phyloP scores from a whole-genome alignment of 2,888 invertebrate genomes.

The Norana najaformis region DNA sequence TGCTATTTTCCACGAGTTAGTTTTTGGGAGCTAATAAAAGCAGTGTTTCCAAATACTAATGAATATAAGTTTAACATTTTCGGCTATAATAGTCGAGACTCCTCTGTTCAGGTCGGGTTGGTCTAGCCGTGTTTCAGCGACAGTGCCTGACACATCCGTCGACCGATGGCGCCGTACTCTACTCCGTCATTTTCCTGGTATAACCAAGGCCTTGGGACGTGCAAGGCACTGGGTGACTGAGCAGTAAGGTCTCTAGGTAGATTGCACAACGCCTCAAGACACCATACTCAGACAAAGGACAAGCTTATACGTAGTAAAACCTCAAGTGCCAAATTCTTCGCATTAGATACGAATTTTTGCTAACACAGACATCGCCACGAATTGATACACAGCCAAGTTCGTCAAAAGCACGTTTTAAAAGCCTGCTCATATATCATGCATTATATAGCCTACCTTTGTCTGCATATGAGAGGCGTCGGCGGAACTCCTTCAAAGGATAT shows the following conservation, averaged over 20 bases:
- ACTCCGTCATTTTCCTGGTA: neutral
- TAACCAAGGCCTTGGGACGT: neutral
- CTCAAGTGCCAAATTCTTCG: neutral
- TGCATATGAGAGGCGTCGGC: neutral
- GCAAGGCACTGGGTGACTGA: neutral
- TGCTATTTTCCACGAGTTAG: neutral
- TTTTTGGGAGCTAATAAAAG: neutral
- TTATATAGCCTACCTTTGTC: neutral
- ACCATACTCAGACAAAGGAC: neutral
- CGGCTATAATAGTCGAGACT: neutral
- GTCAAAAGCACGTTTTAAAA: neutral
- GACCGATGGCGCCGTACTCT: neutral
- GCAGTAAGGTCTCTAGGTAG: neutral
- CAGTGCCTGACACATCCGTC: too few relatives aligned
- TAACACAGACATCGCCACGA: neutral
- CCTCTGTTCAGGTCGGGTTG: too few relatives aligned
- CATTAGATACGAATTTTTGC: neutral
- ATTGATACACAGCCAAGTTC: neutral
- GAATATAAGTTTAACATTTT: too few relatives aligned
- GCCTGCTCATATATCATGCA: neutral
- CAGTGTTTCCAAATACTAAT: too few relatives aligned
- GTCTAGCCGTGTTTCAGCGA: too few relatives aligned
- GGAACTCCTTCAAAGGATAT: neutral
- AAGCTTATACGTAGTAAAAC: neutral
- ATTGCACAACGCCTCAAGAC: conserved; percentile 4